Percentiles rank a stretch among this genome's conserved stretches.
These are phyloP conservation scores for Daubentonia madagascariensis DNA, from an alignment of 2,113 vertebrate genomes.

Conservation along the genomic window DNA sequence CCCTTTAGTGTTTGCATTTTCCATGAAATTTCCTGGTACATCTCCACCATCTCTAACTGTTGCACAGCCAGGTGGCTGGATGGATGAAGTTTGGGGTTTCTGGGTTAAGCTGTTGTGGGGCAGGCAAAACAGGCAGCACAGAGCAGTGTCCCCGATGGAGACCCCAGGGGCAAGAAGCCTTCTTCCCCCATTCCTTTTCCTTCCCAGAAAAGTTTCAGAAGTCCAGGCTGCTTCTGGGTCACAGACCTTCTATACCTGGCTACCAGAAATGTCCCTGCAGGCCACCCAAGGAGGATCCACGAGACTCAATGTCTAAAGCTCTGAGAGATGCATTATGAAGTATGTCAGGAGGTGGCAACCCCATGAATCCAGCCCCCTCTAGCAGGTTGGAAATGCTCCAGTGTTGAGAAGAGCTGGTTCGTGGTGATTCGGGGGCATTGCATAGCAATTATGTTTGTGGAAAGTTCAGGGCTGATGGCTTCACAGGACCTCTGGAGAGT, in stretches of 20 bases:
- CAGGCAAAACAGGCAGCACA: not conserved
- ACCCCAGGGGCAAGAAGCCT: not conserved
- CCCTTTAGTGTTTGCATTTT: not conserved
- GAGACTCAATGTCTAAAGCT: not conserved
- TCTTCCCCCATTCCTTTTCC: not conserved
- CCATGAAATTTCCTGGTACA: accelerated
- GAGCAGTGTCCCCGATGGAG: not conserved
- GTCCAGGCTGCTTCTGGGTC: not conserved
- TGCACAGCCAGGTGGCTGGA: not conserved
- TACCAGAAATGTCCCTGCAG: not conserved
- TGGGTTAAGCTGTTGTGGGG: not conserved
- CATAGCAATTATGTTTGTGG: accelerated
- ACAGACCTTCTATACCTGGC: not conserved
- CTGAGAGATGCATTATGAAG: not conserved
- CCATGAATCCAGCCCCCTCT: not conserved
- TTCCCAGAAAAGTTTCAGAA: not conserved
- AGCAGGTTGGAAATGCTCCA: not conserved
- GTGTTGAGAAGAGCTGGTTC: accelerated
- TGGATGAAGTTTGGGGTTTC: not conserved
- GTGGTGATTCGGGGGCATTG: accelerated
- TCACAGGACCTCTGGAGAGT: accelerated
- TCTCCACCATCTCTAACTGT: not conserved
- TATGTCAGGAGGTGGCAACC: not conserved
- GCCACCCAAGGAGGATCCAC: not conserved
- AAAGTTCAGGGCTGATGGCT: not conserved